Evolutionary conservation across 2,797 vertebrate genomes (phyloP).

Genomic region (Typhlichthys subterraneus): DNA sequence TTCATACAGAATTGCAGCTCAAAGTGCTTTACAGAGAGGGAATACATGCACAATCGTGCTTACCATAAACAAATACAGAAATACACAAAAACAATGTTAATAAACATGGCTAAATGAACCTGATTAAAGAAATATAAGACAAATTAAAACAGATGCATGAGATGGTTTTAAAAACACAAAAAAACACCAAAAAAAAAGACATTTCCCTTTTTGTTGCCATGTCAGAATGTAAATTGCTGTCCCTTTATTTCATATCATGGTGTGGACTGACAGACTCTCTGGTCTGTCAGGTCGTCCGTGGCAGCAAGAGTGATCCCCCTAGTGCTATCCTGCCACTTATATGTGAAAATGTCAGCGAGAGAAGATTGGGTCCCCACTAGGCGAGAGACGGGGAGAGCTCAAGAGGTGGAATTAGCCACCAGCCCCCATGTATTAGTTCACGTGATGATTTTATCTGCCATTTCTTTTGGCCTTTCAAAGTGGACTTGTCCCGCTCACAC

Average conservation of each 20-base stretch:
- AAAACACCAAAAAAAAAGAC: neutral
- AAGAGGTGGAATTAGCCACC: conserved; percentile 31
- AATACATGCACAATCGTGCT: too few species aligned
- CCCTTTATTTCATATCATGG: neutral
- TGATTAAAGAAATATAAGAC: too few species aligned
- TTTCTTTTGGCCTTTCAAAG: too few species aligned
- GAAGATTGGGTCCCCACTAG: conserved; percentile 14
- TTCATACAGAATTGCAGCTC: too few species aligned
- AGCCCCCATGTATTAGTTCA: conserved; percentile 26
- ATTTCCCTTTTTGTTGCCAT: neutral
- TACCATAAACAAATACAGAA: too few species aligned
- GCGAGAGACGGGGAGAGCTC: conserved; percentile 35
- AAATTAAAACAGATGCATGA: neutral
- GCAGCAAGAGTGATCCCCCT: neutral
- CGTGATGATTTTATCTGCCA: neutral
- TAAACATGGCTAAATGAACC: too few species aligned
- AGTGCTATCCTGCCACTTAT: conserved; percentile 19
- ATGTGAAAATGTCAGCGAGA: conserved; percentile 54
- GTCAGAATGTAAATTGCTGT: neutral
- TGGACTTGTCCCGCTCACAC: too few species aligned
- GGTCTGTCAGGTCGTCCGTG: neutral
- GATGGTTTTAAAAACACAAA: too few species aligned
- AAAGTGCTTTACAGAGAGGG: too few species aligned
- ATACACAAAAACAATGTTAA: too few species aligned
- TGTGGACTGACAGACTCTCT: neutral